Evolutionary conservation across 2,888 invertebrate species (phyloP), one percentile per base, ranked within the genome.

Genomic region (Crepidodera aurea): DNA sequence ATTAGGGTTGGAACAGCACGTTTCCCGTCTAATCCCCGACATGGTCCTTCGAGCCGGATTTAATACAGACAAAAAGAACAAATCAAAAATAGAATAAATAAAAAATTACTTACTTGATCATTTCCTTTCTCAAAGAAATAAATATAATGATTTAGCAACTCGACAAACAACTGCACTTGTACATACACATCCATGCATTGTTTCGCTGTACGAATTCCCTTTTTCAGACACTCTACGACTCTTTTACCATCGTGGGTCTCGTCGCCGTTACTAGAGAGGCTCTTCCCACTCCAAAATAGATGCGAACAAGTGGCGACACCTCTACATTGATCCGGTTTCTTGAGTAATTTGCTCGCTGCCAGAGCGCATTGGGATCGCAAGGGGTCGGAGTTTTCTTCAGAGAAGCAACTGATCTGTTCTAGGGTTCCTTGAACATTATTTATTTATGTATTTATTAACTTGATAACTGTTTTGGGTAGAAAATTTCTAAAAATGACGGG

Each of bases 141-240:
- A 53, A 97, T 88, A 82, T 98, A 96, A 69, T 96, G 89, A 77
- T 97, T 96, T 54, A 99, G 84, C 65, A 99, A 86, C 79, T 98
- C 98, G 2, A 96, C 94, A 77, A 96, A 92, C 37, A 99, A 85
- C 78, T 98, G 98, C 16, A 96, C 94, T 39, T 60, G 98, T 4
- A 98, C 96, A 1, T 93, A 92, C 13, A 90, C 89, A 83, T 99
- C 99, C 93, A 99, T 94, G 76, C 98, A 98, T 76, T 99, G 98
- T 70, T 93, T 94, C 0, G 97, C 96, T 60, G 98, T 97, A 58
- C 96, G 88, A 2, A 94, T 90, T 95, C 97, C 95, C 80, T 97
- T 98, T 82, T 96, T 96, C 70, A 99, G 83, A 78, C 98, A 98
- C 77, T 98, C 98, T 46, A 96, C 84, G 0, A 96, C 98, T 22